A percentile compares a stretch with the other conserved stretches of the same genome.
Conservation (phyloP, 2,113 vertebrate genomes). For the Anarrhichthys ocellatus region DNA sequence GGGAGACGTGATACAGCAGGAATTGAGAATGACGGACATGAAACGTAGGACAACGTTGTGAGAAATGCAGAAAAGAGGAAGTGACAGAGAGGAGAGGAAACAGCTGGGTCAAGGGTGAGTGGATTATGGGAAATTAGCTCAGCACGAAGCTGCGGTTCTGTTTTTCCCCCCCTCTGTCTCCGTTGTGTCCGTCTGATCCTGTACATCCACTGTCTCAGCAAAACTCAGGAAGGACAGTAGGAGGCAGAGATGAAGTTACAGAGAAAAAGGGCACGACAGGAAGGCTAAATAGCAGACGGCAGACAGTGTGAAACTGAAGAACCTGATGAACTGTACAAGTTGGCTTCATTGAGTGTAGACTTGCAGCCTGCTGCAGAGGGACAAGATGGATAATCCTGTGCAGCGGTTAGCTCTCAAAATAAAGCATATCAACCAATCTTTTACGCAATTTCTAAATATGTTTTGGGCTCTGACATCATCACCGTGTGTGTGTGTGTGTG, state of each 20-base stretch:
- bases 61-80: slow-evolving; percentile 50
- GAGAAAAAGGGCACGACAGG: slow-evolving; percentile 32
- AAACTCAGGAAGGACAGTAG: slow-evolving; percentile 57
- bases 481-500: neutral
- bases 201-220: slow-evolving; percentile 49
- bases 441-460: neutral
- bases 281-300: slow-evolving; percentile 34
- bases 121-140: slow-evolving; percentile 69
- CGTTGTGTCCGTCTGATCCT: slow-evolving; percentile 28
- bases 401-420: neutral
- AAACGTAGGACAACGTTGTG: slow-evolving; percentile 39
- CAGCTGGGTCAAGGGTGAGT: slow-evolving; percentile 57
- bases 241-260: slow-evolving; percentile 58
- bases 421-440: neutral
- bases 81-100: slow-evolving; percentile 50
- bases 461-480: neutral
- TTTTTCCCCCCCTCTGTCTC: slow-evolving; percentile 18
- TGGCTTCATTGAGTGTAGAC: slow-evolving; percentile 40
- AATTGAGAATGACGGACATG: slow-evolving; percentile 12
- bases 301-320: slow-evolving; percentile 41
- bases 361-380: neutral
- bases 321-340: slow-evolving; percentile 28
- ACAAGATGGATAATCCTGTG: neutral
- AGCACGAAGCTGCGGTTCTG: slow-evolving; percentile 19
- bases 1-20: slow-evolving; percentile 37